Base-by-base conservation (phyloP, 2,113 vertebrate genomes). In the Sturnus vulgaris region DNA sequence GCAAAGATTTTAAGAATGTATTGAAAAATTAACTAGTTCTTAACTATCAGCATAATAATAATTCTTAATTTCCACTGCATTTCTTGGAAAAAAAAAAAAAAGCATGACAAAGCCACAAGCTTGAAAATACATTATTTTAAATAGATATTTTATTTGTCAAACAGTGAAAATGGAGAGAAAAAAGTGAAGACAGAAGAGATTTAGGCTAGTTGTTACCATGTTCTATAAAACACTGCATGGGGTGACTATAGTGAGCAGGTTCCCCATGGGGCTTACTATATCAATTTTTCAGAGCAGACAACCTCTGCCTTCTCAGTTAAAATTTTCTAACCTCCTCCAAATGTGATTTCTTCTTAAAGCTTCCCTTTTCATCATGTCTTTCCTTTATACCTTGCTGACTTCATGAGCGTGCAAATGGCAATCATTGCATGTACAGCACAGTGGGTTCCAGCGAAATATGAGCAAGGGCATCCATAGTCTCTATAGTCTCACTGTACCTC, bases 391-490 rank as follows among this genome's bases (percentile, higher is more conserved):
- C 14, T 59, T 81, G 12, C 22, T 77, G 71, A 61, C 42, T 85
- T 73, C 22, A 3, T 31, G 9, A 55, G 15, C 3, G 3, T 47
- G 27, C 46, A 69, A 77, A 71, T 28, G 40, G 12, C 15, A 86
- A 39, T 42, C 12, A 3, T 28, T 79, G 18, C 7, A 28, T 20
- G 5, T 31, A 73, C 2, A 44, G 16, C 59, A 61, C 39, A 60
- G 68, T 0, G 2, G 3, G 56, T 76, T 82, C 72, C 66, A 82
- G 40, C 0, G 0, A 75, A 85, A 55, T 13, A 22, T 1, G 9
- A 60, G 7, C 11, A 61, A 20, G 0, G 0, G 2, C 33, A 10
- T 25, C n/a, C 4, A 0, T 27, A 5, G 22, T 18, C 46, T 69
- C 14, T 73, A 9, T 12, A 19, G 30, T 25, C 50, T 76, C 11